Evolutionary conservation across 2,888 invertebrate species (phyloP), one percentile per base, ranked within the genome.

Genomic region (Spodoptera littoralis): DNA sequence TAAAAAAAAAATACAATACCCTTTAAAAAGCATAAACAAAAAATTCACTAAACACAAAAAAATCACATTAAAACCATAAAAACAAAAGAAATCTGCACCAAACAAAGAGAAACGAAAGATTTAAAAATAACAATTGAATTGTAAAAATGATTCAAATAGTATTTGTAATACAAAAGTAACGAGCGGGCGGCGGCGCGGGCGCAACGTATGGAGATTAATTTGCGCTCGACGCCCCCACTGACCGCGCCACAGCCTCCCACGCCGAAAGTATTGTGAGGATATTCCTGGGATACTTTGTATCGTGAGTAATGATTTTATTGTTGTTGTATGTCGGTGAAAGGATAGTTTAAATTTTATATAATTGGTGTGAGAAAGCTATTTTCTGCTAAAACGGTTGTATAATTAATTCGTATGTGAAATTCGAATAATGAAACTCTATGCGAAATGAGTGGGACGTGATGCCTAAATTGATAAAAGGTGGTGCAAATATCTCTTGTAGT

Each of bases 191-290:
- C 67, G 64, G 74, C 74, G 79, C 70, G 65, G 57, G 82, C 84
- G 83, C 82, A 86, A 88, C 84, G 87, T 90, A 88, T 88, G 88
- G 89, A 90, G 90, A 91, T 91, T 91, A 90, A 91, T 91, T 91
- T 91, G 88, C 88, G 83, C 88, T 90, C 87, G 84, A 84, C 88
- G 82, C 83, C 85, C 84, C 84, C 84, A 73, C 83, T 86, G 80
- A 82, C 85, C 83, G 80, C 69, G 70, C 81, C 76, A 54, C 76
- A 78, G 73, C 80, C 85, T 79, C 84, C 83, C 80, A 71, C 75
- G 11, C 13, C 45, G 76, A 48, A 42, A 77, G 73, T 30, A 41
- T 77, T 73, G 47, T 62, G 44, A 81, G 82, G 88, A 88, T 57
- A 70, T 70, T 8, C 51, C 56, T 1, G 18, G 2, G 27, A 30